Percentiles rank a stretch among this genome's conserved stretches.
Conservation (phyloP, 2,888 invertebrate species). For the Apodemia mormo region DNA sequence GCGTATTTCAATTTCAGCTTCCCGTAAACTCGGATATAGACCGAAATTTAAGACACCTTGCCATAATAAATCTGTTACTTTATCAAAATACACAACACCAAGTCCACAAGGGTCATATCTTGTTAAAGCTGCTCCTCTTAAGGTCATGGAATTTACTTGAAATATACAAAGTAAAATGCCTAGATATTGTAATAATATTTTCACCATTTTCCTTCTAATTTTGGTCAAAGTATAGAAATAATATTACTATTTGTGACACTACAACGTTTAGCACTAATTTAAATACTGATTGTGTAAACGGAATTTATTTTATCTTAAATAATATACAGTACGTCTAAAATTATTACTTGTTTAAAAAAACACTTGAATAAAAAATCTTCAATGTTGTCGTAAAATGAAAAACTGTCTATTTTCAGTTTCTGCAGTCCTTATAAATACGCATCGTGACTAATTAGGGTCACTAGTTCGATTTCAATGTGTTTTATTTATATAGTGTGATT, state of each 20-base stretch:
- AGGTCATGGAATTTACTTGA: conserved; percentile 51
- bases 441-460: conserved; percentile 12
- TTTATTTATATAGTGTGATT: neutral
- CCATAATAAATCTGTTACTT: conserved; percentile 53
- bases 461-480: neutral
- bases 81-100: conserved; percentile 64
- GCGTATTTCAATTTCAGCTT: conserved; percentile 50
- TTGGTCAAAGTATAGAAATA: neutral
- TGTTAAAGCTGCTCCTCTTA: conserved; percentile 57
- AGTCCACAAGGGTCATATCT: conserved; percentile 69
- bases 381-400: neutral
- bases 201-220: neutral
- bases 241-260: neutral
- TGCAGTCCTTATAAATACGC: neutral
- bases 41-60: conserved; percentile 55
- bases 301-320: neutral
- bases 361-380: neutral
- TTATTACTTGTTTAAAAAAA: neutral
- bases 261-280: neutral
- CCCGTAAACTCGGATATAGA: conserved; percentile 49
- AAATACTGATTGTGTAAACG: neutral
- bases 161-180: conserved; percentile 34
- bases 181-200: conserved; percentile 10
- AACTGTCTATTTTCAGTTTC: neutral
- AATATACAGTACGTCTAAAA: neutral